A percentile compares a stretch with the other conserved stretches of the same genome.
Evolutionary conservation across 2,888 invertebrate genomes (phyloP).

Genomic region (Dasypogon diadema): DNA sequence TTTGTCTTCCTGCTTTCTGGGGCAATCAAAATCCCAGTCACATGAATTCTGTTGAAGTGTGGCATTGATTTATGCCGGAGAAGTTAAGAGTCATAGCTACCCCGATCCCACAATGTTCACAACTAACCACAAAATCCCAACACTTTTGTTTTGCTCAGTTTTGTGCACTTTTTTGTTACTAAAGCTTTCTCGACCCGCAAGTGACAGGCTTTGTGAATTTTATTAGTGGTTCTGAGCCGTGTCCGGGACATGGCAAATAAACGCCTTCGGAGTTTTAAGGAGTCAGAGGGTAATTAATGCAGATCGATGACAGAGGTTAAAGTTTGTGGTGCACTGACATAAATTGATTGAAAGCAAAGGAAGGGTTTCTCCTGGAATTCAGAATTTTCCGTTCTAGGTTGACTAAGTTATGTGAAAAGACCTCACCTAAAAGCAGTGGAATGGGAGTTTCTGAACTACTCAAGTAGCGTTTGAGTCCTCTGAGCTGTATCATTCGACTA

Average conservation of each 20-base stretch:
- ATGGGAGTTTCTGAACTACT: background rate
- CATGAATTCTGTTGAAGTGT: conserved; percentile 42
- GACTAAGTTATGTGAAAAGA: conserved; percentile 36
- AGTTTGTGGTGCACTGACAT: background rate
- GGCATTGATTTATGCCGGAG: conserved; percentile 46
- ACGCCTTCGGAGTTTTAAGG: conserved; percentile 41
- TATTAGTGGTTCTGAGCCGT: conserved; percentile 37
- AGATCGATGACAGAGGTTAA: conserved; percentile 20
- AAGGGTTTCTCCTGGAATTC: conserved; percentile 11
- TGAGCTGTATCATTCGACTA: background rate
- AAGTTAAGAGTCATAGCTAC: conserved; percentile 23
- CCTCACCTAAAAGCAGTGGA: background rate
- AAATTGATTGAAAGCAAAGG: conserved; percentile 21
- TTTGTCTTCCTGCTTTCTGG: conserved; percentile 30
- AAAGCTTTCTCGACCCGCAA: background rate
- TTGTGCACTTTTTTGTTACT: conserved; percentile 38
- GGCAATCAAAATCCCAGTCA: conserved; percentile 48
- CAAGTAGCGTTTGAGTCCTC: background rate
- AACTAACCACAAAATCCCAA: background rate
- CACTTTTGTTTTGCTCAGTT: background rate
- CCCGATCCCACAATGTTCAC: conserved; percentile 14
- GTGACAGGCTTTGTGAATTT: conserved; percentile 22
- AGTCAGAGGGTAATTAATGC: conserved; percentile 38
- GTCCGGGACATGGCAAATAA: conserved; percentile 21
- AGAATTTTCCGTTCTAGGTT: conserved; percentile 1